A percentile compares a stretch with the other conserved stretches of the same genome.
Evolutionary conservation across 2,797 vertebrate genomes (phyloP).

Genomic region (Margarornis squamiger): DNA sequence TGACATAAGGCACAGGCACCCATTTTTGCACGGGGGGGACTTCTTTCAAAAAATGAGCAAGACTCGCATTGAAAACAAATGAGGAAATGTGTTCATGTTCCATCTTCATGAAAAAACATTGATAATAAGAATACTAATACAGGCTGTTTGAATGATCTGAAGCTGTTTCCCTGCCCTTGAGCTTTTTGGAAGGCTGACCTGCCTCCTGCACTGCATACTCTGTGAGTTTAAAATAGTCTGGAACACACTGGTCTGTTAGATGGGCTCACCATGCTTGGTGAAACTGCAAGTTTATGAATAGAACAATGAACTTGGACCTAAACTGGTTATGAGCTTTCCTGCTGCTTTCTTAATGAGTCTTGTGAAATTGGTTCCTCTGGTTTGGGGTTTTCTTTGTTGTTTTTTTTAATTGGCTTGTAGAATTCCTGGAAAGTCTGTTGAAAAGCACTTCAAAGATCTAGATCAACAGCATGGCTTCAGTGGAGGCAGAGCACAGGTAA

Average conservation of each 20-base stretch:
- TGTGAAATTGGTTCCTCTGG: not conserved
- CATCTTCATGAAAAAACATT: not conserved
- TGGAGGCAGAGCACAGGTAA: not conserved
- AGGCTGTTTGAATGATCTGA: not conserved
- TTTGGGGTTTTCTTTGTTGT: not conserved
- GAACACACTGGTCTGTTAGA: not conserved
- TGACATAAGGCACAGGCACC: not conserved
- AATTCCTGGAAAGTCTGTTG: not conserved
- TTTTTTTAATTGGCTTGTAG: not conserved
- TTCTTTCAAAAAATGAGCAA: not conserved
- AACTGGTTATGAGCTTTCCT: not conserved
- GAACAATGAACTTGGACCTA: not conserved
- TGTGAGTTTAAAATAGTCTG: not conserved
- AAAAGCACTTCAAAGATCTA: not conserved
- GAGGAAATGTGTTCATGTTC: not conserved
- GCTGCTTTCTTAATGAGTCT: not conserved
- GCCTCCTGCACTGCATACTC: not conserved
- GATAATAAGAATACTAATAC: not conserved
- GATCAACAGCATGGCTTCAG: not conserved
- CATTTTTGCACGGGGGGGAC: fast-evolving
- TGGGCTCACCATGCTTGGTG: not conserved
- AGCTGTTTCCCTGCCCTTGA: not conserved
- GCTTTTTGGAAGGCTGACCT: not conserved
- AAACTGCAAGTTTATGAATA: not conserved
- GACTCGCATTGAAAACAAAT: not conserved